Percentiles rank a stretch among this genome's conserved stretches.
These are phyloP conservation scores for Antennarius maculatus DNA, from an alignment of 2,797 vertebrate genomes.

Conservation along the genomic window DNA sequence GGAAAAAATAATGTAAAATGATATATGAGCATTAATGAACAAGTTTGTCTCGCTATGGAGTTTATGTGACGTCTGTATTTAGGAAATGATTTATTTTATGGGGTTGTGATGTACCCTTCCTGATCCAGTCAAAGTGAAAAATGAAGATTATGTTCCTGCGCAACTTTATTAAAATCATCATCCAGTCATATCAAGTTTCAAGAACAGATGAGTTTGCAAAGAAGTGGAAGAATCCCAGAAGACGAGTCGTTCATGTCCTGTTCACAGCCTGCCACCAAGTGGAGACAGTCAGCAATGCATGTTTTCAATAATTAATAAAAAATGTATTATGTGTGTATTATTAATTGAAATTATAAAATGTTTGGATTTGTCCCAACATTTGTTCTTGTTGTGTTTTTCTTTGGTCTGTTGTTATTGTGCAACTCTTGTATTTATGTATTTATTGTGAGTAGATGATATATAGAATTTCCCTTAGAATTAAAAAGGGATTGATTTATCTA, in stretches of 20 bases:
- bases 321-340: too few relatives aligned
- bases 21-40: background rate
- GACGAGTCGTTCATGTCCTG: background rate
- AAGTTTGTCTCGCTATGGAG: background rate
- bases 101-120: background rate
- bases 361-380: too few relatives aligned
- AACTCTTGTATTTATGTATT: too few relatives aligned
- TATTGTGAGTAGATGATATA: too few relatives aligned
- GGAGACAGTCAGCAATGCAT: conserved; percentile 5
- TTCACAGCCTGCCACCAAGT: conserved; percentile 41
- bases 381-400: too few relatives aligned
- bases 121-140: background rate
- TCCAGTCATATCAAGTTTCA: background rate
- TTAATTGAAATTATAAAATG: too few relatives aligned
- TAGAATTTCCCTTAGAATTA: too few relatives aligned
- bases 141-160: background rate
- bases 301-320: too few relatives aligned
- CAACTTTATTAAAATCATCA: background rate
- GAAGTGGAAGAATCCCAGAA: background rate
- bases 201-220: background rate
- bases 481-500: background rate
- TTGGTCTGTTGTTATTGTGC: too few relatives aligned
- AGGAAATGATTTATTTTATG: background rate
- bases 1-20: background rate
- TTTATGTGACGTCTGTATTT: background rate